Conservation (phyloP, 2,888 invertebrate species). For the Phyto melanocephala region DNA sequence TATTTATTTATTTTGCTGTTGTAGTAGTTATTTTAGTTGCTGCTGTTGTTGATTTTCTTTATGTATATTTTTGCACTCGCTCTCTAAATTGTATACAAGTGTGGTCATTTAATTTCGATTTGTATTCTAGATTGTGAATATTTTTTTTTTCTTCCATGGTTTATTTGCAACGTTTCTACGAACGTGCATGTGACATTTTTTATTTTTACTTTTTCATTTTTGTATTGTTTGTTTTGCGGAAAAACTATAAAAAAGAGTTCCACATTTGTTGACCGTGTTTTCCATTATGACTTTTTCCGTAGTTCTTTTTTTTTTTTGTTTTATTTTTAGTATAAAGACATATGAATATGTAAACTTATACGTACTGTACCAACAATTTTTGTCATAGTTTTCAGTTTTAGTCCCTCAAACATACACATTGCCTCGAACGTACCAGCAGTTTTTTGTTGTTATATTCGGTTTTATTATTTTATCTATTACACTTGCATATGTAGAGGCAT, state of each 20-base stretch:
- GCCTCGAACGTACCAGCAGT: no score
- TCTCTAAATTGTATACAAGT: constrained; percentile 71
- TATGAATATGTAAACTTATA: neutral
- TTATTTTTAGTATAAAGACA: no score
- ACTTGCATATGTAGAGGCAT: neutral
- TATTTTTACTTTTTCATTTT: neutral
- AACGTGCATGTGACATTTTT: constrained; percentile 21
- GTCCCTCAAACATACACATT: constrained; percentile 5
- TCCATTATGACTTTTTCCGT: constrained; percentile 48
- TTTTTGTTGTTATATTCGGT: constrained; percentile 17
- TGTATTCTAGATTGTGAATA: constrained; percentile 73
- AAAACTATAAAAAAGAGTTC: constrained; percentile 44
- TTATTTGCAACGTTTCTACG: neutral
- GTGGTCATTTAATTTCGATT: constrained; percentile 77
- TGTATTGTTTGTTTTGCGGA: constrained; percentile 21
- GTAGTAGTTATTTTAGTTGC: neutral
- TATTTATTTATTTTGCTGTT: constrained; percentile 35
- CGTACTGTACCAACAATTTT: constrained; percentile 16
- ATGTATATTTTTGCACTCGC: constrained; percentile 65
- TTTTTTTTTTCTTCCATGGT: constrained; percentile 41
- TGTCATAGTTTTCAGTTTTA: constrained; percentile 19
- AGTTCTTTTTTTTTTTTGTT: constrained; percentile 15
- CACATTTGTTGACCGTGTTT: constrained; percentile 62
- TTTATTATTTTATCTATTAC: neutral
- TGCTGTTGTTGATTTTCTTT: neutral